These are phyloP conservation scores for Phainopepla nitens DNA, from an alignment of 2,113 vertebrate genomes.

Conservation along the genomic window DNA sequence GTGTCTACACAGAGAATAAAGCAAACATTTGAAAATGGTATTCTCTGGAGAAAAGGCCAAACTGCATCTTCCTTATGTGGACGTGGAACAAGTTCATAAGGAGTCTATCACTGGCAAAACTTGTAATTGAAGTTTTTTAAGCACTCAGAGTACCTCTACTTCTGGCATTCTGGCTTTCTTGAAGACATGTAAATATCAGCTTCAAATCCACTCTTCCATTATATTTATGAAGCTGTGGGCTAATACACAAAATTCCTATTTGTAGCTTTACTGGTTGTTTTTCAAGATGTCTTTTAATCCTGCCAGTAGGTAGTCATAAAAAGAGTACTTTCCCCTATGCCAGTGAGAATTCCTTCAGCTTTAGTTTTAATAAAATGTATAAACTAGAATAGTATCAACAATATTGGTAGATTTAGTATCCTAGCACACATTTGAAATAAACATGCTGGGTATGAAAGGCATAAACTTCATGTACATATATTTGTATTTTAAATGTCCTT, in stretches of 20 bases:
- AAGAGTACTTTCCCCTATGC: background rate
- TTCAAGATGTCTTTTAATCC: background rate
- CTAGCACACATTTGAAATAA: background rate
- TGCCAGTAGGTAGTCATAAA: background rate
- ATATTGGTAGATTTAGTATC: background rate
- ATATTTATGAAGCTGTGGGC: background rate
- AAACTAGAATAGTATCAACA: background rate
- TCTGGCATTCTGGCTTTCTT: background rate
- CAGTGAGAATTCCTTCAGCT: background rate
- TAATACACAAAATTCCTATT: background rate
- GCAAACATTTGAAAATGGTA: background rate
- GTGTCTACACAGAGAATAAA: background rate
- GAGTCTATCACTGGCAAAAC: background rate
- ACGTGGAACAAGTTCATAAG: background rate
- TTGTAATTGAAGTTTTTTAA: background rate
- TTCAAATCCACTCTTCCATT: background rate
- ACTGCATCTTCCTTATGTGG: background rate
- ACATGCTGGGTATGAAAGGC: background rate
- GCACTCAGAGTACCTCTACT: background rate
- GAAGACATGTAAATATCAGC: background rate
- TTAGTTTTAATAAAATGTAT: background rate
- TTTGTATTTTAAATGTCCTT: conserved; percentile 29
- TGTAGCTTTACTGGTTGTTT: background rate
- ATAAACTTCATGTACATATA: background rate
- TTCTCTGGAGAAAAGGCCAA: background rate